Conservation (phyloP, 1,140 invertebrate genomes). For the Drosophila pseudoobscura region DNA sequence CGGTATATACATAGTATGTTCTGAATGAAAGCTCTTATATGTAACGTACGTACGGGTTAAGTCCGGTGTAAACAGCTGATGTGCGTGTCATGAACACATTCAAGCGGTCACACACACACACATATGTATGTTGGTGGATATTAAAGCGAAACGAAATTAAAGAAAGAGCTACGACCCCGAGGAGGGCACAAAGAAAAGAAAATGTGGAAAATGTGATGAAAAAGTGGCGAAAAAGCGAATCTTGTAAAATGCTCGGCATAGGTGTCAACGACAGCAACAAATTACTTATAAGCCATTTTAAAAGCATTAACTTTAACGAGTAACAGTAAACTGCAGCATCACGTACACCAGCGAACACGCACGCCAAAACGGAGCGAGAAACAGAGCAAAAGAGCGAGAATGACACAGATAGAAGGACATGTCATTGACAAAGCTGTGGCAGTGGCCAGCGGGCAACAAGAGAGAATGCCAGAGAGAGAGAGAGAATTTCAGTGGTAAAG, state of each 20-base stretch:
- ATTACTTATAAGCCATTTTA: constrained; percentile 64
- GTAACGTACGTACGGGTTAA: constrained; percentile 8
- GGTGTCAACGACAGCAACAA: constrained; percentile 60
- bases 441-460: neutral
- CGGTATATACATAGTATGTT: neutral
- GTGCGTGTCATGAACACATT: constrained; percentile 53
- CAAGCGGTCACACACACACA: constrained; percentile 13
- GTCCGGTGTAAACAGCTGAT: constrained; percentile 60
- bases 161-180: neutral
- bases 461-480: constrained; percentile 3
- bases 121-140: neutral
- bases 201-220: no score
- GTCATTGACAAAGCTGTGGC: constrained; percentile 49
- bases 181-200: no score
- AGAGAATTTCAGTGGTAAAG: neutral
- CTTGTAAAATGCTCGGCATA: constrained; percentile 58
- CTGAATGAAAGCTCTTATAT: no score
- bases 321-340: constrained; percentile 68
- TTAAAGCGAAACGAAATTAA: no score
- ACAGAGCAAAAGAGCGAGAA: constrained; percentile 1
- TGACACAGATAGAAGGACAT: constrained; percentile 40
- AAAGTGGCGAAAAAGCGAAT: constrained; percentile 24
- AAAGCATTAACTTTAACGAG: constrained; percentile 65
- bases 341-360: constrained; percentile 43
- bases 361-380: neutral